These are phyloP conservation scores for Pelecanus crispus DNA, from an alignment of 2,113 vertebrate species.

Conservation along the genomic window DNA sequence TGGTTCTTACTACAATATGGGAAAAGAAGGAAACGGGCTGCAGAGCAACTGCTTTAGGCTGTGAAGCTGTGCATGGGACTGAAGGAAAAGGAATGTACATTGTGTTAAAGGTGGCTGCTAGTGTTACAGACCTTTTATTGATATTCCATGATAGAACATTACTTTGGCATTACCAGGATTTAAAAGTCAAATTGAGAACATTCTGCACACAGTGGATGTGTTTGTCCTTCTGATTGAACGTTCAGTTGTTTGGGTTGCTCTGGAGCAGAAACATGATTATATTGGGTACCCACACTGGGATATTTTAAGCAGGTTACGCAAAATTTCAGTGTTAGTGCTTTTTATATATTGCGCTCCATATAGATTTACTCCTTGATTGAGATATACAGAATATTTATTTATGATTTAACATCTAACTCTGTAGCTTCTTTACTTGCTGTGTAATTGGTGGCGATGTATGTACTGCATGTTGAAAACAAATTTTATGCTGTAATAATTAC, in stretches of 20 bases:
- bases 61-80: neutral
- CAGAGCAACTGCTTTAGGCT: neutral
- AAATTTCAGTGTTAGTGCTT: neutral
- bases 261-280: neutral
- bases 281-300: neutral
- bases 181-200: neutral
- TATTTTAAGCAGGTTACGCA: neutral
- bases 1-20: neutral
- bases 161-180: neutral
- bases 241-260: neutral
- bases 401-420: neutral
- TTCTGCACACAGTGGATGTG: neutral
- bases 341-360: neutral
- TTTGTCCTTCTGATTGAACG: neutral
- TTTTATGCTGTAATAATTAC: neutral
- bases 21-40: neutral
- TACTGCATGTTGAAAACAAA: neutral
- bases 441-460: neutral
- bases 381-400: neutral
- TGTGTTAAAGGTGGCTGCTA: neutral
- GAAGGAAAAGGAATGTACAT: neutral
- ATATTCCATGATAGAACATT: neutral
- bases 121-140: neutral
- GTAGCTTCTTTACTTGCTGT: neutral
- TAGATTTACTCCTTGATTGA: neutral